Evolutionary conservation across 2,888 invertebrate genomes (phyloP).

Genomic region (Drosophila prostipennis): DNA sequence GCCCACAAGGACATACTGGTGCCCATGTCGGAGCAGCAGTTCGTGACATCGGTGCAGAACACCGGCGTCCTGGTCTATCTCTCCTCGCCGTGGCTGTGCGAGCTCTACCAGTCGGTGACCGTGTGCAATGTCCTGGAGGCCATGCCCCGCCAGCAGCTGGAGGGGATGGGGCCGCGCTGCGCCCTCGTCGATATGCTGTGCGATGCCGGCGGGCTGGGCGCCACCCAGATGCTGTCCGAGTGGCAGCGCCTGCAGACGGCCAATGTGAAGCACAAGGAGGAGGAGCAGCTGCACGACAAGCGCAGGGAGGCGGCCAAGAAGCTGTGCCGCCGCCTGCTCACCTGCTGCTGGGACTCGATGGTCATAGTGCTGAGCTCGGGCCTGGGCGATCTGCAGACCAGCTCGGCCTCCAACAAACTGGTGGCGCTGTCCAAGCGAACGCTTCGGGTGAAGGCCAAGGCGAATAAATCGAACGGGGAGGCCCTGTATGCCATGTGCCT

Average conservation of each 20-base stretch:
- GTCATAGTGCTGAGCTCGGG: conserved; percentile 94
- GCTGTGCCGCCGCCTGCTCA: conserved; percentile 90
- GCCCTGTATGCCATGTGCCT: conserved; percentile 93
- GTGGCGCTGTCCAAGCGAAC: conserved; percentile 87
- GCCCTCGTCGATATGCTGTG: conserved; percentile 84
- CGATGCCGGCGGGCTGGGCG: conserved; percentile 94
- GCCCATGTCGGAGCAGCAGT: conserved; percentile 92
- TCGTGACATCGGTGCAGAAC: conserved; percentile 95
- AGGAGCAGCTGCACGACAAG: conserved; percentile 87
- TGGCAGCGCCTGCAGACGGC: conserved; percentile 93
- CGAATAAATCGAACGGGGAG: conserved; percentile 87
- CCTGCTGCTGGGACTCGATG: conserved; percentile 96
- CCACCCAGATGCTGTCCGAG: conserved; percentile 93
- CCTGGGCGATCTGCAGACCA: conserved; percentile 85
- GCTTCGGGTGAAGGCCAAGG: conserved; percentile 82
- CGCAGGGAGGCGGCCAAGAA: conserved; percentile 92
- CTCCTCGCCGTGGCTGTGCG: conserved; percentile 96
- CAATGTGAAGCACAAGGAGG: conserved; percentile 87
- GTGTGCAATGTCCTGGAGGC: conserved; percentile 85
- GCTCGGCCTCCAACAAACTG: conserved; percentile 85
- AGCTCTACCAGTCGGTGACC: conserved; percentile 94
- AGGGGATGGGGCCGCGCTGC: conserved; percentile 79
- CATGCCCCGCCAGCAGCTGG: conserved; percentile 79
- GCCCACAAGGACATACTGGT: conserved; percentile 84
- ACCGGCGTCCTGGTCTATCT: conserved; percentile 96